A percentile compares a stretch with the other conserved stretches of the same genome.
phyloP scores from a whole-genome alignment of 2,113 vertebrate genomes.

The Mesocricetus auratus region DNA sequence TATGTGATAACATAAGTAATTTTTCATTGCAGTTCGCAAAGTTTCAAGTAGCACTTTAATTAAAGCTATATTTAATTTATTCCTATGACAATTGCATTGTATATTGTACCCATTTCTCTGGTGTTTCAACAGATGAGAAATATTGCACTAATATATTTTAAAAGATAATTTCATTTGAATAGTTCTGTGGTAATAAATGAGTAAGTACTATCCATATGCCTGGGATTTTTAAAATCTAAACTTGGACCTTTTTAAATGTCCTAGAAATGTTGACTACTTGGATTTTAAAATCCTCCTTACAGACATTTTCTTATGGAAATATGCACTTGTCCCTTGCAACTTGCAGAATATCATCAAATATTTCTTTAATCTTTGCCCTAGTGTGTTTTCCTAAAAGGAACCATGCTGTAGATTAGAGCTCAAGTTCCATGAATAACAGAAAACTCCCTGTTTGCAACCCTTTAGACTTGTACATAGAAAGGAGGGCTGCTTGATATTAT shows the following conservation, averaged over 20 bases:
- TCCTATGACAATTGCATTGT: conserved; percentile 66
- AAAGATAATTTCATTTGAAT: not conserved
- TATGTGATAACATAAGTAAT: conserved; percentile 32
- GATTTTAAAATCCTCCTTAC: not conserved
- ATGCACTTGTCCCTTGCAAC: not conserved
- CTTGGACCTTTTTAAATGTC: conserved; percentile 7
- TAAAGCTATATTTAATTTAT: conserved; percentile 60
- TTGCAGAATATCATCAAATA: not conserved
- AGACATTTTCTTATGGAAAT: conserved; percentile 7
- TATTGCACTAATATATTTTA: not conserved
- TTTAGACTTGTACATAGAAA: not conserved
- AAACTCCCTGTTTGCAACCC: not conserved
- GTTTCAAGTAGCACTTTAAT: conserved; percentile 67
- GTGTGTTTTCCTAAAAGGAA: not conserved
- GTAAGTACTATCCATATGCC: not conserved
- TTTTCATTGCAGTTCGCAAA: conserved; percentile 22
- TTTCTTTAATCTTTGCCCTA: not conserved
- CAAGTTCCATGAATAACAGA: not conserved
- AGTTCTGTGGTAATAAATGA: not conserved
- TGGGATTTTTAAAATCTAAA: not conserved
- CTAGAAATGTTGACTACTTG: conserved; percentile 2
- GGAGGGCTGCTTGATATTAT: not conserved
- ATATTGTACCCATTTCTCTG: not conserved
- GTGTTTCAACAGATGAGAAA: not conserved
- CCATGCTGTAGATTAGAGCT: not conserved